Evolutionary conservation across 1,140 invertebrate genomes (phyloP), one percentile per base, ranked within the genome.

Genomic region (Zeugodacus cucurbitae): DNA sequence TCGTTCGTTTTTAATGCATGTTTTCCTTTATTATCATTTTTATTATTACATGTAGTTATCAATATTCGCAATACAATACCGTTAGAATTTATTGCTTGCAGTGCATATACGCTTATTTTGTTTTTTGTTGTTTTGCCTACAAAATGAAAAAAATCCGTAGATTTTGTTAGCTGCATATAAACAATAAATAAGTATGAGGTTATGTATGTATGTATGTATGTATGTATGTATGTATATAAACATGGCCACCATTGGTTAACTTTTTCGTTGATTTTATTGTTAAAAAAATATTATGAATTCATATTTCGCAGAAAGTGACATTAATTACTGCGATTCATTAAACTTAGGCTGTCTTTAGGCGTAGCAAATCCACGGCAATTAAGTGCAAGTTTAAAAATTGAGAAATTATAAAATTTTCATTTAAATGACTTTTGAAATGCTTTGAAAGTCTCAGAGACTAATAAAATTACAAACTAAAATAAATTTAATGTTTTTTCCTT

Each of bases 21-120:
- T 26, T 22, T 82, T 82, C 74, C 87, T 89, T 89, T 37, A 89
- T 89, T 90, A 44, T 67, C 32, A 64, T 62, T 62, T n/a, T 67
- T 64, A 64, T 41, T 64, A 64, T 87, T 87, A 87, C 54, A 34
- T 29, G 10, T 87, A 17, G n/a, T 59, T 26, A 22, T 62, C 10
- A 62, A n/a, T 62, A 62, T 62, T 59, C 64, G 26, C 58, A 87
- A 37, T 87, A n/a, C 22, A 44, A 87, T 87, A n/a, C 10, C 29
- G 59, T 87, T 59, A 34, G 85, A 86, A 29, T 59, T 82, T 62
- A n/a, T 62, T n/a, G 54, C 58, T 86, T 86, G 26, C 26, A 34
- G 58, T 86, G 58, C 44, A 59, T 58, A 26, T 86, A 32, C 14
- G 82, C 5, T 26, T 82, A 48, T 10, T 48, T 48, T 48, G 10